Percentiles rank a stretch among this genome's conserved stretches.
phyloP scores from a whole-genome alignment of 2,797 vertebrate genomes.

The Eupleurogrammus muticus region DNA sequence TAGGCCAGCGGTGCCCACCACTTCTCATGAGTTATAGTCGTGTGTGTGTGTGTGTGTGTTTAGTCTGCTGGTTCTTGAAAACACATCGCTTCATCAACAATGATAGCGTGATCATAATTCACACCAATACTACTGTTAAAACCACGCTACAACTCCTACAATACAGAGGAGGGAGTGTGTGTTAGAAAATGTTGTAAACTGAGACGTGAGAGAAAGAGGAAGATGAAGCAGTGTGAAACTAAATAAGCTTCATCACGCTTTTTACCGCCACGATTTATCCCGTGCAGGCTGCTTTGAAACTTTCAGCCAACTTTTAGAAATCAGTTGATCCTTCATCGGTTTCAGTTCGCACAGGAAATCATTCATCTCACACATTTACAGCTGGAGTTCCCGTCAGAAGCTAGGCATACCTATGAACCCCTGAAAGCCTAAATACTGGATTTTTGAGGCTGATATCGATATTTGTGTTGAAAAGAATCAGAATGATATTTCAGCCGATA shows the following conservation, averaged over 20 bases:
- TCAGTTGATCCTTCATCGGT: not conserved
- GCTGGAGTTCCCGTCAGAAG: not conserved
- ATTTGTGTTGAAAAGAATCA: not conserved
- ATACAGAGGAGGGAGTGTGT: not conserved
- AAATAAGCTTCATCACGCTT: not conserved
- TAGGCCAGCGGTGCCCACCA: constrained; percentile 48
- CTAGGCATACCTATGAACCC: not conserved
- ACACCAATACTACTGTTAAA: constrained; percentile 8
- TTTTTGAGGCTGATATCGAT: not conserved
- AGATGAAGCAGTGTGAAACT: not conserved
- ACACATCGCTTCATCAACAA: constrained; percentile 29
- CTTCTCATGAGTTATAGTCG: constrained; percentile 51
- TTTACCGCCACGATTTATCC: not conserved
- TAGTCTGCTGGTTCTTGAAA: constrained; percentile 69
- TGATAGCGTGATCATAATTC: constrained; percentile 35
- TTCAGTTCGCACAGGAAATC: not conserved
- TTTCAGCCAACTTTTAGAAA: not conserved
- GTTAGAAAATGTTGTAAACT: not conserved
- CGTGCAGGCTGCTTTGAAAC: not conserved
- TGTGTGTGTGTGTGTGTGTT: constrained; percentile 55
- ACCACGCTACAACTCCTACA: not conserved
- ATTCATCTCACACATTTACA: not conserved
- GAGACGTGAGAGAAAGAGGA: not conserved
- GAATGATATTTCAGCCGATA: not conserved
- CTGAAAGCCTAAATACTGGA: not conserved